Percentiles rank a stretch among this genome's conserved stretches.
Evolutionary conservation across 2,888 invertebrate genomes (phyloP).

Genomic region (Hirtodrosophila alboralis): DNA sequence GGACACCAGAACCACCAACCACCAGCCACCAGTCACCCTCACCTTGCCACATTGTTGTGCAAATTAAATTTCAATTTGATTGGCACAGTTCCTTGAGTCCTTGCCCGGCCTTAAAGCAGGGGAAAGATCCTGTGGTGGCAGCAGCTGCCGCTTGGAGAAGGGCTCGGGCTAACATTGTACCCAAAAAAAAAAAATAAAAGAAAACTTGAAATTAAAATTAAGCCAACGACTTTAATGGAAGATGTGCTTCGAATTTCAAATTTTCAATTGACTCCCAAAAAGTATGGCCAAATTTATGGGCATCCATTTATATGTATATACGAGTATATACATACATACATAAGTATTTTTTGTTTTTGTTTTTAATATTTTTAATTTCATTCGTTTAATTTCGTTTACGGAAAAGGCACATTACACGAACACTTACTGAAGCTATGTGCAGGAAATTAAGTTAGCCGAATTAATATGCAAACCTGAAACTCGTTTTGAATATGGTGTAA

Average conservation of each 20-base stretch:
- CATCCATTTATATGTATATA: too few relatives aligned
- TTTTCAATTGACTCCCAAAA: conserved; percentile 18
- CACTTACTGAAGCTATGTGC: conserved; percentile 3
- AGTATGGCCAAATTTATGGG: neutral
- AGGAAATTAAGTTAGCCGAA: conserved; percentile 13
- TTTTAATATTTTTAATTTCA: conserved; percentile 36
- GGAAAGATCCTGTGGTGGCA: conserved; percentile 18
- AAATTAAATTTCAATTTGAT: conserved; percentile 78
- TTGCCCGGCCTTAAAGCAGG: conserved; percentile 41
- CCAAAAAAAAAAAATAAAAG: too few relatives aligned
- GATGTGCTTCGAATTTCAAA: conserved; percentile 67
- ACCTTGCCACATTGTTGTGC: conserved; percentile 61
- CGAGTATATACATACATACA: too few relatives aligned
- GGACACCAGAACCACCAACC: too few relatives aligned
- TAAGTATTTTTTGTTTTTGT: conserved; percentile 14
- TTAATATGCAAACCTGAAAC: conserved; percentile 32
- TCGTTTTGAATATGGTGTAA: conserved; percentile 3
- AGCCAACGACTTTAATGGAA: conserved; percentile 71
- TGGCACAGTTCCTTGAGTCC: conserved; percentile 45
- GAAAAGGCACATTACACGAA: too few relatives aligned
- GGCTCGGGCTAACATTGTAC: conserved; percentile 15
- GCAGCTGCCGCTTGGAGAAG: conserved; percentile 28
- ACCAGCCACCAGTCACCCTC: too few relatives aligned
- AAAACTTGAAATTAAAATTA: conserved; percentile 67
- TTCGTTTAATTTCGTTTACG: conserved; percentile 40